phyloP scores from a whole-genome alignment of 1,140 invertebrate species.

The Drosophila neocordata region DNA sequence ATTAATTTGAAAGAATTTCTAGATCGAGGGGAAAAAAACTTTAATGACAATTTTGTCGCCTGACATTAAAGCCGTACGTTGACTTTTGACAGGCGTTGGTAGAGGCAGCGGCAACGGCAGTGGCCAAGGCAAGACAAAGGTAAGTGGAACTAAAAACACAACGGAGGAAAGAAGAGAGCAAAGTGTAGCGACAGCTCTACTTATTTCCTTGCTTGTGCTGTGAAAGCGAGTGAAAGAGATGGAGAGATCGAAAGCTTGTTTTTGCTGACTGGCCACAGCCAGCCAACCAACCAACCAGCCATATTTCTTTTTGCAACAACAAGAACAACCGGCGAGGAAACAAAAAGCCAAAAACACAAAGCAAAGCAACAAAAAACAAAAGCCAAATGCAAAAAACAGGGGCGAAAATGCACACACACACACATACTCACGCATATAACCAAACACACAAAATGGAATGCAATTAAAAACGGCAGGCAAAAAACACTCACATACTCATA shows the following conservation, averaged over 20 bases:
- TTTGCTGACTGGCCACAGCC: slow-evolving; percentile 19
- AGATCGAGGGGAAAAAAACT: too few relatives aligned
- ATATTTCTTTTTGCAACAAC: slow-evolving; percentile 54
- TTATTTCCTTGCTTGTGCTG: too few relatives aligned
- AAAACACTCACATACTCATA: slow-evolving; percentile 38
- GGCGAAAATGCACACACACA: slow-evolving; percentile 40
- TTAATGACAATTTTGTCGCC: slow-evolving; percentile 48
- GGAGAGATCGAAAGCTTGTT: slow-evolving; percentile 40
- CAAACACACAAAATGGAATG: slow-evolving; percentile 70
- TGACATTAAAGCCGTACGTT: slow-evolving; percentile 30
- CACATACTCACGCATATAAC: slow-evolving; percentile 24
- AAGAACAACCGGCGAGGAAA: slow-evolving; percentile 27
- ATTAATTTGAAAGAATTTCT: background rate
- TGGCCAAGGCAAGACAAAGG: background rate
- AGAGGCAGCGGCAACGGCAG: background rate
- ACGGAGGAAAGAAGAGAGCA: slow-evolving; percentile 9
- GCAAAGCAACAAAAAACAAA: slow-evolving; percentile 29
- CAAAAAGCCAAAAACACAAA: slow-evolving; percentile 40
- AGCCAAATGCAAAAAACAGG: slow-evolving; percentile 27
- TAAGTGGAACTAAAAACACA: background rate
- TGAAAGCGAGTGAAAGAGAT: slow-evolving; percentile 11
- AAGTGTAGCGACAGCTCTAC: background rate
- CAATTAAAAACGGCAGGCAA: slow-evolving; percentile 79
- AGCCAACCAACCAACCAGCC: slow-evolving; percentile 37
- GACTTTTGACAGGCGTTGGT: slow-evolving; percentile 42